Conservation (phyloP, 2,888 invertebrate species). For the Stenotaenia linearis region DNA sequence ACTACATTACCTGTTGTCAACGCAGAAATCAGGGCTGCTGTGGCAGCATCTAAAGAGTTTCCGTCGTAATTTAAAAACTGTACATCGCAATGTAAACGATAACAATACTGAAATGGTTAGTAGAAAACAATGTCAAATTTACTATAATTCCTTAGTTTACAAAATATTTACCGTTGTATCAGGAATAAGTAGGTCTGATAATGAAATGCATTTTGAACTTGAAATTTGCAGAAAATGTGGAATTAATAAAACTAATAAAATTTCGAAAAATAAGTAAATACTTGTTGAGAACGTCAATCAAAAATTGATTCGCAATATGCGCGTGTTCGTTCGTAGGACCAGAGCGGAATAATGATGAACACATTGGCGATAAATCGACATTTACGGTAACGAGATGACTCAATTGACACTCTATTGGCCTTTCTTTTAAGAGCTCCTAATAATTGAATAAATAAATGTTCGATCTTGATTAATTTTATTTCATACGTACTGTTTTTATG, state of each 20-base stretch:
- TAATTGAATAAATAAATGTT: not conserved
- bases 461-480: not conserved
- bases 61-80: not conserved
- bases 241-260: not conserved
- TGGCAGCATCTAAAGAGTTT: not conserved
- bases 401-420: not conserved
- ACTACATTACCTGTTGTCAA: not conserved
- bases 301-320: not conserved
- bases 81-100: not conserved
- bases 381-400: not conserved
- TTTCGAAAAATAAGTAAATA: not conserved
- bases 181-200: not conserved
- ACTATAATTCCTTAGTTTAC: not conserved
- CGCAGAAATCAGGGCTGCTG: not conserved
- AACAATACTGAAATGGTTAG: not conserved
- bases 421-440: not conserved
- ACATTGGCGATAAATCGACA: not conserved
- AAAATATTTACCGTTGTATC: not conserved
- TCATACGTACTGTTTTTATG: conserved; percentile 67
- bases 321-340: not conserved
- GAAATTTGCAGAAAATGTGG: not conserved
- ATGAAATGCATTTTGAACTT: not conserved
- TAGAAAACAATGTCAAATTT: not conserved
- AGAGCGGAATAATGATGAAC: not conserved
- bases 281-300: not conserved